Conservation (phyloP, 2,888 invertebrate species). For the Tipula helvola region DNA sequence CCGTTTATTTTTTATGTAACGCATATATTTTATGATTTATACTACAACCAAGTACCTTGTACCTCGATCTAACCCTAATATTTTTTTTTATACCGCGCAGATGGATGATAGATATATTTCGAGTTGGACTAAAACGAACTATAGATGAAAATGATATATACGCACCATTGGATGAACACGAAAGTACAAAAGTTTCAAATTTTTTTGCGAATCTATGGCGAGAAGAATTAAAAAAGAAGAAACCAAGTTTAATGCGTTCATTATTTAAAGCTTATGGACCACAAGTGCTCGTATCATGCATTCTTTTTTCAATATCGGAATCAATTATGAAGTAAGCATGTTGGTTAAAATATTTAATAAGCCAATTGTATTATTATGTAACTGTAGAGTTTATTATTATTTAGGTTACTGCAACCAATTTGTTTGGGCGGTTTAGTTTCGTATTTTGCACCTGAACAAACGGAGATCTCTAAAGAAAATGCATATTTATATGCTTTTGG, state of each 20-base stretch:
- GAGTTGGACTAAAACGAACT: slow-evolving; percentile 38
- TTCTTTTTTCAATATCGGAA: slow-evolving; percentile 27
- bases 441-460: slow-evolving; percentile 44
- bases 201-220: slow-evolving; percentile 36
- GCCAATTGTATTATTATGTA: slow-evolving; percentile 8
- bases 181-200: slow-evolving; percentile 38
- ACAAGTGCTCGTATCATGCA: slow-evolving; percentile 27
- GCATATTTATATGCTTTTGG: slow-evolving; percentile 56
- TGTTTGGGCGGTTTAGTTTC: slow-evolving; percentile 53
- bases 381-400: slow-evolving; percentile 17
- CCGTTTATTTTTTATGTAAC: neutral
- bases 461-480: slow-evolving; percentile 37
- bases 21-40: neutral
- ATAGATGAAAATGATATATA: slow-evolving; percentile 44
- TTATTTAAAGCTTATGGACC: slow-evolving; percentile 36
- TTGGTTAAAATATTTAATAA: slow-evolving; percentile 13
- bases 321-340: slow-evolving; percentile 25
- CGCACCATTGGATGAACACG: slow-evolving; percentile 39
- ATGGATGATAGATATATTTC: slow-evolving; percentile 39
- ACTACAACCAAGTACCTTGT: neutral
- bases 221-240: slow-evolving; percentile 26
- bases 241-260: slow-evolving; percentile 37
- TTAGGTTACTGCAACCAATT: slow-evolving; percentile 49
- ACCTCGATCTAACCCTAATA: neutral
- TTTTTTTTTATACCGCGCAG: slow-evolving; percentile 19